Percentiles rank a stretch among this genome's conserved stretches.
These are phyloP conservation scores for Daboia siamensis DNA, from an alignment of 2,113 vertebrate genomes.

Conservation along the genomic window DNA sequence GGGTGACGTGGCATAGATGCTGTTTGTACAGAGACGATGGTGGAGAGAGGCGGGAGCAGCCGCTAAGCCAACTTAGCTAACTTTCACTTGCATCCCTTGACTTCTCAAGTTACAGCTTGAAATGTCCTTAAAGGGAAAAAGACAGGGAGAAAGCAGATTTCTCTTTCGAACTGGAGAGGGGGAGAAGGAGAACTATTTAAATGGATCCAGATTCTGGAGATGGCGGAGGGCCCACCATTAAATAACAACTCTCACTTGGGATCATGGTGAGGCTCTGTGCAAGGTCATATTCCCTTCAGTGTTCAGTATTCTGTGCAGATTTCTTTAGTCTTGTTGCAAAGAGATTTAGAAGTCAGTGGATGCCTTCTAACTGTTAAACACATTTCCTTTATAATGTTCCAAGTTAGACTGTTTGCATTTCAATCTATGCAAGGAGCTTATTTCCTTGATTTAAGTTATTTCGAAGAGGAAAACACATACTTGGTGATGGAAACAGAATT, in stretches of 20 bases:
- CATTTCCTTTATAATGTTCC: neutral
- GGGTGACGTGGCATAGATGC: slow-evolving; percentile 68
- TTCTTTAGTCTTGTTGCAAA: neutral
- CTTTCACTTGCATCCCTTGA: slow-evolving; percentile 29
- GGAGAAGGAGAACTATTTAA: accelerated
- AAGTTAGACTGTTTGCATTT: neutral
- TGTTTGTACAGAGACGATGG: slow-evolving; percentile 51
- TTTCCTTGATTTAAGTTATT: neutral
- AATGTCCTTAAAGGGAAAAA: slow-evolving; percentile 48
- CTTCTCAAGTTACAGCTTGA: slow-evolving; percentile 64
- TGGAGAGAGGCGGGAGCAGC: slow-evolving; percentile 56
- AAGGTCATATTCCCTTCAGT: neutral
- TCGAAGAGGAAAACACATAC: neutral
- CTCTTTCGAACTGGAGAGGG: neutral
- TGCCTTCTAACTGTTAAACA: neutral
- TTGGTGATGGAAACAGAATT: too few relatives aligned
- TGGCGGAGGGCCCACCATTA: neutral
- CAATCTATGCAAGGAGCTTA: neutral
- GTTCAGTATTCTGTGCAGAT: neutral
- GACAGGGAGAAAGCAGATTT: slow-evolving; percentile 17
- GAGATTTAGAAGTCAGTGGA: neutral
- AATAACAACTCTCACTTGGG: neutral
- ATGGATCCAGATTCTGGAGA: neutral
- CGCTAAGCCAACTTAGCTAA: slow-evolving; percentile 31
- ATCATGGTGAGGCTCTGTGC: neutral